phyloP scores from a whole-genome alignment of 2,888 invertebrate genomes.

The Spodoptera picta region DNA sequence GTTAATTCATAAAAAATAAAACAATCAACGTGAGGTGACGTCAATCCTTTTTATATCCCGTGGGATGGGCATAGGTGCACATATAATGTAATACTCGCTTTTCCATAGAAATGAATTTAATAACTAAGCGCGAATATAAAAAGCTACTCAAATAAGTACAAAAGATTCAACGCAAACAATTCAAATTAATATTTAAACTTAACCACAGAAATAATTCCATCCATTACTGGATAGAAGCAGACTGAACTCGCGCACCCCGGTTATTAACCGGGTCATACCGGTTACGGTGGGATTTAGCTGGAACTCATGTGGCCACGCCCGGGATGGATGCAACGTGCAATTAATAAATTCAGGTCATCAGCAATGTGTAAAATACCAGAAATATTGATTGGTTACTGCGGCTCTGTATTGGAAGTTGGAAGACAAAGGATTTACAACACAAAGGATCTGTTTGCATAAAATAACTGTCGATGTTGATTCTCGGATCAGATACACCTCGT shows the following conservation, averaged over 20 bases:
- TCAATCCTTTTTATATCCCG: too few relatives aligned
- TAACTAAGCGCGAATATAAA: not conserved
- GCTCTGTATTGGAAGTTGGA: slow-evolving; percentile 3
- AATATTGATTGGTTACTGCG: slow-evolving; percentile 30
- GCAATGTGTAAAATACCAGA: slow-evolving; percentile 31
- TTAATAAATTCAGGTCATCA: slow-evolving; percentile 50
- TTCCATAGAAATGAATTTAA: too few relatives aligned
- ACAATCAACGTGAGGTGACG: too few relatives aligned
- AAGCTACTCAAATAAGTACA: too few relatives aligned
- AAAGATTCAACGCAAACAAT: not conserved
- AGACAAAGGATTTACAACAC: slow-evolving; percentile 12
- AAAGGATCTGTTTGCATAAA: too few relatives aligned
- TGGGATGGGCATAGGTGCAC: too few relatives aligned
- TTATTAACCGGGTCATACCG: slow-evolving; percentile 41
- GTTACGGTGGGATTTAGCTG: slow-evolving; percentile 21
- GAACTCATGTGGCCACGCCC: slow-evolving; percentile 15
- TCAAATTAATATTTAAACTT: slow-evolving; percentile 1
- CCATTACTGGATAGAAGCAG: slow-evolving; percentile 36
- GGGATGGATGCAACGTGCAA: slow-evolving; percentile 40
- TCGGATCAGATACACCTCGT: too few relatives aligned
- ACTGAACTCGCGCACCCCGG: slow-evolving; percentile 32
- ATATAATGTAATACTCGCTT: not conserved
- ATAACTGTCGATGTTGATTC: too few relatives aligned
- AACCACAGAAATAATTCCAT: slow-evolving; percentile 11
- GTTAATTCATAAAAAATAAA: too few relatives aligned